phyloP scores from a whole-genome alignment of 2,113 vertebrate genomes.

The Seriola rivoliana region DNA sequence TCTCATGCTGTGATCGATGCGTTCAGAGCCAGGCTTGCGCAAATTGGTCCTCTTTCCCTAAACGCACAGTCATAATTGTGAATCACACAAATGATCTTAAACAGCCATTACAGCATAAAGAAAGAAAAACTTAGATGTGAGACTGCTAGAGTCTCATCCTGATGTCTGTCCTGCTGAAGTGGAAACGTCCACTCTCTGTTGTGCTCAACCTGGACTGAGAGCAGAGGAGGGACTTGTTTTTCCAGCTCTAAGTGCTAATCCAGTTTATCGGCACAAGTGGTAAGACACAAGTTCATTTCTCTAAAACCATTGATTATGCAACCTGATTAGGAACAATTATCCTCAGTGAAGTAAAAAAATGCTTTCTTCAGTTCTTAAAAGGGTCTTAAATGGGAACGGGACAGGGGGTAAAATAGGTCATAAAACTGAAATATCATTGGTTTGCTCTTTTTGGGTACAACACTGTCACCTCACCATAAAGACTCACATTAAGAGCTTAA shows the following conservation, averaged over 20 bases:
- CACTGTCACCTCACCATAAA: conserved; percentile 23
- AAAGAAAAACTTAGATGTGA: not conserved
- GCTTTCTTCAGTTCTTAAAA: conserved; percentile 31
- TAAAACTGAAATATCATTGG: conserved; percentile 59
- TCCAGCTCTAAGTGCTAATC: conserved; percentile 56
- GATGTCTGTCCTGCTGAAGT: conserved; percentile 6
- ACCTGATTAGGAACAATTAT: conserved; percentile 58
- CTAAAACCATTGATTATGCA: conserved; percentile 61
- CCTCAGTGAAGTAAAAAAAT: conserved; percentile 32
- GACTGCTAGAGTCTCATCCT: not conserved
- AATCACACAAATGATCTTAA: conserved; percentile 2
- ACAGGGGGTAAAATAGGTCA: conserved; percentile 49
- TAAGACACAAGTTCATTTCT: conserved; percentile 43
- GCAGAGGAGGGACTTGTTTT: conserved; percentile 44
- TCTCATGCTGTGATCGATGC: conserved; percentile 94
- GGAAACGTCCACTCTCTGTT: not conserved
- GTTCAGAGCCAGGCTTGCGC: conserved; percentile 92
- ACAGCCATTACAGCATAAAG: not conserved
- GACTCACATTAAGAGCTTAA: conserved; percentile 41
- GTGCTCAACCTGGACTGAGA: conserved; percentile 19
- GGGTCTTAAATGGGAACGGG: conserved; percentile 15
- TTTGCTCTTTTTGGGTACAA: conserved; percentile 40
- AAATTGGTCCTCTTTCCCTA: conserved; percentile 98
- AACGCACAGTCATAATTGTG: conserved; percentile 38
- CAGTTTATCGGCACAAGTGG: conserved; percentile 37